A percentile compares a stretch with the other conserved stretches of the same genome.
Conservation (phyloP, 2,113 vertebrate species). For the Pterocles gutturalis region DNA sequence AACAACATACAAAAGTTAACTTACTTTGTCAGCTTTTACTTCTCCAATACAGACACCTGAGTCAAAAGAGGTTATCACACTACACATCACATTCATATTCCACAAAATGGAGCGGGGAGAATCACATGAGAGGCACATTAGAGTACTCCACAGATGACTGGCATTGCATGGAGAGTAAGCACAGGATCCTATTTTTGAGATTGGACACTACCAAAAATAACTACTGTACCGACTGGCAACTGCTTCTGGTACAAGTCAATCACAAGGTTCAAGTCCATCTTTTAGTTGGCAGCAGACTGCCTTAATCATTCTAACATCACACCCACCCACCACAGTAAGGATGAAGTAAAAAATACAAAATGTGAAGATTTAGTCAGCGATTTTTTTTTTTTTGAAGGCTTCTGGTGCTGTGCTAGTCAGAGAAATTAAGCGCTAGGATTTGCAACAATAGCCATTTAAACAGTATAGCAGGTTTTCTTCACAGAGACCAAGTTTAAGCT, state of each 20-base stretch:
- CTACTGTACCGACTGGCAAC: neutral
- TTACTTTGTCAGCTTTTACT: neutral
- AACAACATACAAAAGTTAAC: neutral
- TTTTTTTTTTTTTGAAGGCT: neutral
- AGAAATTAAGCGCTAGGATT: neutral
- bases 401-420: neutral
- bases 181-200: neutral
- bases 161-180: neutral
- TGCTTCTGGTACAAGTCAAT: neutral
- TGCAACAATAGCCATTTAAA: neutral
- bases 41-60: neutral
- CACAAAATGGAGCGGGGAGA: neutral
- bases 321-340: neutral
- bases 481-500: neutral
- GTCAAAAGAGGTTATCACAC: neutral
- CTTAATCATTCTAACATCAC: neutral
- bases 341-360: neutral
- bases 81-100: neutral
- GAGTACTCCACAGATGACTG: neutral
- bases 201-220: neutral
- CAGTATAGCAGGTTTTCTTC: neutral
- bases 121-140: neutral
- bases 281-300: neutral
- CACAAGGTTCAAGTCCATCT: neutral
- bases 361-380: accelerated